Evolutionary conservation across 1,140 invertebrate genomes (phyloP).

Genomic region (Episyrphus balteatus): DNA sequence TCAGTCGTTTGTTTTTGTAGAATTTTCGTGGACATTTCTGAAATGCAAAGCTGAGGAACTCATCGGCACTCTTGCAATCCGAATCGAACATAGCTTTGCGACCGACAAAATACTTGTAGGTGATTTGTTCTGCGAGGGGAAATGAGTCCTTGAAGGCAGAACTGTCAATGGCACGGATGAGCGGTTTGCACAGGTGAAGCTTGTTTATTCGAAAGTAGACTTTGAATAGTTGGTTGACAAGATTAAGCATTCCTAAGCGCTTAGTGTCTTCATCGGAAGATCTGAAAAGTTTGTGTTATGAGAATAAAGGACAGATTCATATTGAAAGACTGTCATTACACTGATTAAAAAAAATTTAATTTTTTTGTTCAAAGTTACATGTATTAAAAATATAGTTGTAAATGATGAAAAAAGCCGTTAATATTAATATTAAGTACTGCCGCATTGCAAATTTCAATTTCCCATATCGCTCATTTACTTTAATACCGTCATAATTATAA

Average conservation of each 20-base stretch:
- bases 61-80: slow-evolving; percentile 85
- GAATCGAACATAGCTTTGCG: slow-evolving; percentile 97
- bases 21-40: slow-evolving; percentile 74
- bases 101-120: slow-evolving; percentile 95
- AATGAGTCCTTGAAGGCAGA: slow-evolving; percentile 82
- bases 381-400: no score
- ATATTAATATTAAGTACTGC: no score
- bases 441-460: no score
- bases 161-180: slow-evolving; percentile 92
- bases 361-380: no score
- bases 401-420: no score
- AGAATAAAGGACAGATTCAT: not conserved
- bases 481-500: no score
- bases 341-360: no score
- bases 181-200: slow-evolving; percentile 89
- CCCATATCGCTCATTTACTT: no score
- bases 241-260: slow-evolving; percentile 86
- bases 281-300: slow-evolving; percentile 31
- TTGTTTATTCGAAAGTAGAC: slow-evolving; percentile 97
- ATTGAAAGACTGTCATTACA: no score
- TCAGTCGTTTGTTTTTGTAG: slow-evolving; percentile 81
- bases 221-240: slow-evolving; percentile 96
- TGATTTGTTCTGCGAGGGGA: slow-evolving; percentile 75
- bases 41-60: slow-evolving; percentile 87
- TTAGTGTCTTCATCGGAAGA: slow-evolving; percentile 83